Evolutionary conservation across 30 jellyfish, hydroid and myxozoan genomes (phyloP).

Genomic region (Phacellophora camtschatica): DNA sequence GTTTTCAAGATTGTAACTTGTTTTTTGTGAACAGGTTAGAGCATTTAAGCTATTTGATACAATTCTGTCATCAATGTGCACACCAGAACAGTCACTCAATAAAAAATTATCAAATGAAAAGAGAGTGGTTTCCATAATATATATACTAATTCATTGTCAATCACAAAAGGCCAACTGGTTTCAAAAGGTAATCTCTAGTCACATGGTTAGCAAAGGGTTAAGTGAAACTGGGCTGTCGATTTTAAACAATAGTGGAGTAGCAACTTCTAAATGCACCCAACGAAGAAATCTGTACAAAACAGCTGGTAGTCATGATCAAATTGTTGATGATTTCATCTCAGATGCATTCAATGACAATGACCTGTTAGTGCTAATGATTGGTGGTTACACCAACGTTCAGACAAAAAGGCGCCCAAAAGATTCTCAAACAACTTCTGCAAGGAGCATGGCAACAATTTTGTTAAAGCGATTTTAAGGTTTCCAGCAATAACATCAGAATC

Average conservation of each 20-base stretch:
- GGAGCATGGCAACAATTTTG: slow-evolving; percentile 4
- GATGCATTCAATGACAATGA: neutral
- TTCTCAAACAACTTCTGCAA: neutral
- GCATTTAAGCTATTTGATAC: too few species aligned
- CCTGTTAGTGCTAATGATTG: neutral
- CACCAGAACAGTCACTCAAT: neutral
- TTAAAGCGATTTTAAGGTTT: neutral
- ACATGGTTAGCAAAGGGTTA: neutral
- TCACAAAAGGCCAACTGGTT: slow-evolving; percentile 24
- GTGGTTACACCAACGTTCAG: slow-evolving; percentile 1
- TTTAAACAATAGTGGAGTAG: slow-evolving; percentile 5
- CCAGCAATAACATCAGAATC: slow-evolving; percentile 7
- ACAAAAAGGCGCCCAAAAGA: slow-evolving; percentile 8
- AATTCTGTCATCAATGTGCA: neutral
- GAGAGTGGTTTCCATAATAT: neutral
- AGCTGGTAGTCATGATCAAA: neutral
- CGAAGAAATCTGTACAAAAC: slow-evolving; percentile 2
- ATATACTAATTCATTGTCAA: neutral
- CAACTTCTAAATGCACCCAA: neutral
- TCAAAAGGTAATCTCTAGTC: neutral
- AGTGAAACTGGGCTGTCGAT: slow-evolving; percentile 6
- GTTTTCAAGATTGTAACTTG: too few species aligned
- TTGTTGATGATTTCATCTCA: neutral
- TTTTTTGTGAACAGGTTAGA: too few species aligned
- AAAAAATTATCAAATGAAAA: neutral